Conservation (phyloP, 2,888 invertebrate species). For the Endomychus coccineus region DNA sequence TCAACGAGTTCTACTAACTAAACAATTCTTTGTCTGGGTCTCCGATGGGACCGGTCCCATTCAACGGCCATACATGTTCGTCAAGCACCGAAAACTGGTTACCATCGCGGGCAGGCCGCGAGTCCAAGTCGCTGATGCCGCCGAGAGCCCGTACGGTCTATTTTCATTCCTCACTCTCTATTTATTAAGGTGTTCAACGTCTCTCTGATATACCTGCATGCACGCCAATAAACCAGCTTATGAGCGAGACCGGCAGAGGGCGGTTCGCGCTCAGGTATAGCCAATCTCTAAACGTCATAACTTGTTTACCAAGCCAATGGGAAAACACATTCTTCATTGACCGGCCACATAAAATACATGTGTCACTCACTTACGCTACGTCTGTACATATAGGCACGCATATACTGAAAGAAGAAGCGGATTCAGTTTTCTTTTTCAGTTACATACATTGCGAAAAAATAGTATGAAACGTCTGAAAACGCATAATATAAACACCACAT, state of each 20-base stretch:
- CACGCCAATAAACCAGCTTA: constrained; percentile 42
- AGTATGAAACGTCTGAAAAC: too few species aligned
- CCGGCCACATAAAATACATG: constrained; percentile 41
- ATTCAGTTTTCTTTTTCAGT: too few species aligned
- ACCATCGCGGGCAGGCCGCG: constrained; percentile 14
- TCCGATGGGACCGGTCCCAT: constrained; percentile 37
- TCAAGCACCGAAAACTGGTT: constrained; percentile 36
- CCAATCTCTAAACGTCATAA: constrained; percentile 47
- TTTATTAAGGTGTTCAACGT: constrained; percentile 32
- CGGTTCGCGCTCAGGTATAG: constrained; percentile 41
- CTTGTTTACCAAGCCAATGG: constrained; percentile 42
- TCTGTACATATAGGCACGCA: too few species aligned
- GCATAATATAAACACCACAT: too few species aligned
- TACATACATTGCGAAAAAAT: too few species aligned
- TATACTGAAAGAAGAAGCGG: too few species aligned
- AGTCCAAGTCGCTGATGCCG: too few species aligned
- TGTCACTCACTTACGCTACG: too few species aligned
- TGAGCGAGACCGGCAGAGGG: constrained; percentile 41
- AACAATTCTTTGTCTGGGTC: constrained; percentile 30
- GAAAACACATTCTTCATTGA: constrained; percentile 41
- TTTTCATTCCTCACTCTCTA: constrained; percentile 33
- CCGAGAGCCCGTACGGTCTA: constrained; percentile 23
- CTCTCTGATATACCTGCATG: constrained; percentile 23
- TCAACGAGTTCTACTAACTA: constrained; percentile 1
- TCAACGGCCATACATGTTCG: constrained; percentile 36